These are phyloP conservation scores for Strigamia transsilvanica DNA, from an alignment of 2,888 invertebrate genomes.

Conservation along the genomic window DNA sequence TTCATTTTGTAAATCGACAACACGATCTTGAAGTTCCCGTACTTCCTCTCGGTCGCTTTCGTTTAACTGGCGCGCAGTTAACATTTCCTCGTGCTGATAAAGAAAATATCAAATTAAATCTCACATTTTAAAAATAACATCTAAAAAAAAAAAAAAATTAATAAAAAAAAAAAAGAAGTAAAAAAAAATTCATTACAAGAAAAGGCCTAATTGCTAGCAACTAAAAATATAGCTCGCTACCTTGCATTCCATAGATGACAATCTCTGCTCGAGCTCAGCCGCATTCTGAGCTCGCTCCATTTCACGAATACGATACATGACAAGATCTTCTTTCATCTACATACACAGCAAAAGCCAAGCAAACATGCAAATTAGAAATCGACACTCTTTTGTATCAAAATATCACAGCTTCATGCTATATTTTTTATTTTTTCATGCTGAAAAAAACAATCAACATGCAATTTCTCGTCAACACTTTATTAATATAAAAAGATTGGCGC, in stretches of 20 bases:
- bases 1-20: constrained; percentile 92
- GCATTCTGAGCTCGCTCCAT: constrained; percentile 94
- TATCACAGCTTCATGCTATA: constrained; percentile 3
- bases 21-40: constrained; percentile 88
- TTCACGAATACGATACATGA: constrained; percentile 92
- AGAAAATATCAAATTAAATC: not conserved
- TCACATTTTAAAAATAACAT: not conserved
- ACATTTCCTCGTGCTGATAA: constrained; percentile 89
- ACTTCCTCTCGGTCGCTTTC: constrained; percentile 84
- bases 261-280: constrained; percentile 91
- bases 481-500: not conserved
- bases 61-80: constrained; percentile 88
- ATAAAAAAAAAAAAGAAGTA: constrained; percentile 6
- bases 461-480: not conserved
- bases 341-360: constrained; percentile 55
- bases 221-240: constrained; percentile 67
- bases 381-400: not conserved
- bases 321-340: constrained; percentile 84
- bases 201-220: constrained; percentile 52
- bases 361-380: constrained; percentile 48
- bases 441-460: constrained; percentile 16
- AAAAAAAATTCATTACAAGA: constrained; percentile 54
- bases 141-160: not conserved
- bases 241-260: constrained; percentile 91
- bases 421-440: not conserved